Evolutionary conservation across 1,140 invertebrate genomes (phyloP).

Genomic region (Eurosta solidaginis): DNA sequence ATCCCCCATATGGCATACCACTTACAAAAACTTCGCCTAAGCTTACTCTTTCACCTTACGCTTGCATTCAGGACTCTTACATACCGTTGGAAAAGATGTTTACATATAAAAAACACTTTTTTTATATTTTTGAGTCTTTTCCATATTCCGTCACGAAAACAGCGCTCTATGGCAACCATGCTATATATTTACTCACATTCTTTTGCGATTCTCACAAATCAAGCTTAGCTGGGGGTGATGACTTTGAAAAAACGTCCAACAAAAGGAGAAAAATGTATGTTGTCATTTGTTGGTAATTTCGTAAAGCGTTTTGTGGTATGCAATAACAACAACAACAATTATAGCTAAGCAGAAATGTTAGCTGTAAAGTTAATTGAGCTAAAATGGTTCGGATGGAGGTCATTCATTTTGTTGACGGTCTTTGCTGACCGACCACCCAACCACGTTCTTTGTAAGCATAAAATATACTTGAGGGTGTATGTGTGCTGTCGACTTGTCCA

Average conservation of each 20-base stretch:
- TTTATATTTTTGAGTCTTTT: too few relatives aligned
- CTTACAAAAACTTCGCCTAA: too few relatives aligned
- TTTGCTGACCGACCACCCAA: too few relatives aligned
- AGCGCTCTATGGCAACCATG: too few relatives aligned
- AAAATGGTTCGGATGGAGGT: not conserved
- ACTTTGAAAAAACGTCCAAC: not conserved
- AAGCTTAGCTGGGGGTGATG: not conserved
- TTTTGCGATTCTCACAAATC: not conserved
- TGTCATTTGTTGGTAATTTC: not conserved
- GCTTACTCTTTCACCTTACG: too few relatives aligned
- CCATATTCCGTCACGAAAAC: too few relatives aligned
- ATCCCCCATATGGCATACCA: too few relatives aligned
- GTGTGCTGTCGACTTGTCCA: not conserved
- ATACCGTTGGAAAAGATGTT: too few relatives aligned
- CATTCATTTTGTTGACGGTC: not conserved
- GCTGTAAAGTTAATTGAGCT: slow-evolving; percentile 10
- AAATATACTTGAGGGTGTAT: not conserved
- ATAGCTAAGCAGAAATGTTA: not conserved
- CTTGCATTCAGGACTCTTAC: too few relatives aligned
- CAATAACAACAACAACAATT: not conserved
- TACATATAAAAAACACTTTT: too few relatives aligned
- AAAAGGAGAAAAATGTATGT: not conserved
- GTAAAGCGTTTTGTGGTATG: not conserved
- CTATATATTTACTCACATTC: not conserved
- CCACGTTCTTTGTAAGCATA: not conserved